Percentiles rank a stretch among this genome's conserved stretches.
These are phyloP conservation scores for Scopus umbretta DNA, from an alignment of 2,113 vertebrate species.

Conservation along the genomic window DNA sequence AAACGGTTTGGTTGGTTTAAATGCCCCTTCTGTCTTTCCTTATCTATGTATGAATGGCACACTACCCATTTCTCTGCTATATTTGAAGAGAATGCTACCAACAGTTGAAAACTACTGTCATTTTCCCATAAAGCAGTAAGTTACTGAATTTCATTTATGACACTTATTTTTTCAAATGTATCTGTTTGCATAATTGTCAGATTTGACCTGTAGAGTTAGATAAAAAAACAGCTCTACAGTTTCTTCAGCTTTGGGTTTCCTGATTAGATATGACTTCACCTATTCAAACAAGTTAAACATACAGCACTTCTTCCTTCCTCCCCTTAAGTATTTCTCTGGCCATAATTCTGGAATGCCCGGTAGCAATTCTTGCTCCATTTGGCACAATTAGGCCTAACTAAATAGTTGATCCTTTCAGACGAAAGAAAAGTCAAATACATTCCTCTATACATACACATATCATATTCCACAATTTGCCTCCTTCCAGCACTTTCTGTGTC, in stretches of 20 bases:
- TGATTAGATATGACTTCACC: background rate
- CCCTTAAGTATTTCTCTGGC: background rate
- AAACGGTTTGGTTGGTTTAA: background rate
- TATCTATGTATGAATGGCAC: background rate
- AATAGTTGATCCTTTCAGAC: background rate
- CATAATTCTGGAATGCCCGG: background rate
- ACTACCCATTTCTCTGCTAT: background rate
- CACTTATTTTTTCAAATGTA: background rate
- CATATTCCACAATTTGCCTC: background rate
- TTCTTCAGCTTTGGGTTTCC: background rate
- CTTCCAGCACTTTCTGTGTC: background rate
- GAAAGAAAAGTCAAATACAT: background rate
- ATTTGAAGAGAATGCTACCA: background rate
- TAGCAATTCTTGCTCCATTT: background rate
- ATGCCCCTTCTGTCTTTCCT: background rate
- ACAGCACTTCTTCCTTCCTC: background rate
- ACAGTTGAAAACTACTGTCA: background rate
- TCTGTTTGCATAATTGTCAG: background rate
- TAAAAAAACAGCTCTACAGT: background rate
- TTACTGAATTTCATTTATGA: background rate
- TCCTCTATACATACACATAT: background rate
- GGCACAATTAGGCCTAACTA: background rate
- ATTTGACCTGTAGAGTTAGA: background rate
- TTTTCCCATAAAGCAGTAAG: background rate
- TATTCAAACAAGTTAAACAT: background rate